Conservation (phyloP, 2,888 invertebrate genomes). For the Leucoptera coffeella region DNA sequence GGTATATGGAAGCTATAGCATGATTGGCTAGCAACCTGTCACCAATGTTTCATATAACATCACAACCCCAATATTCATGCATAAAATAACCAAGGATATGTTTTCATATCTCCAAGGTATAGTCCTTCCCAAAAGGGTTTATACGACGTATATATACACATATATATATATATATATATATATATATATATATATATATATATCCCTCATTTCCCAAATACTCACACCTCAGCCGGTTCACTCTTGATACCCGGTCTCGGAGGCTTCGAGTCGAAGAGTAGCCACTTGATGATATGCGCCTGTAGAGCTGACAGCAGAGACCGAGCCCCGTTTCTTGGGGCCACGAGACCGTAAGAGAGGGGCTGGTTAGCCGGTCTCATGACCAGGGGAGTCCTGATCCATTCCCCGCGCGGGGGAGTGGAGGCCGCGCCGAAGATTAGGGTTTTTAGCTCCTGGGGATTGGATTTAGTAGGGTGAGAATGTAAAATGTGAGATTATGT, state of each 20-base stretch:
- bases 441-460: slow-evolving; percentile 52
- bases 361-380: slow-evolving; percentile 54
- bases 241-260: slow-evolving; percentile 35
- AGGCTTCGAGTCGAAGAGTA: slow-evolving; percentile 55
- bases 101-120: no score
- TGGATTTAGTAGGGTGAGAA: neutral
- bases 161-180: no score
- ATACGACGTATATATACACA: no score
- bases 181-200: no score
- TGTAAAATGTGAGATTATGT: slow-evolving; percentile 3
- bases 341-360: slow-evolving; percentile 59
- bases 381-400: slow-evolving; percentile 63
- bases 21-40: no score
- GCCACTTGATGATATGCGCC: slow-evolving; percentile 63
- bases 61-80: no score
- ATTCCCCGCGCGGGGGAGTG: slow-evolving; percentile 65
- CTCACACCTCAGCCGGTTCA: slow-evolving; percentile 51
- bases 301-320: slow-evolving; percentile 61
- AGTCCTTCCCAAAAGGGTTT: no score
- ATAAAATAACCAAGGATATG: no score
- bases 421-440: slow-evolving; percentile 61
- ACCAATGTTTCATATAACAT: no score
- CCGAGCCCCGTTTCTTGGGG: slow-evolving; percentile 60
- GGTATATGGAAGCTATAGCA: no score
- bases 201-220: no score